Percentiles rank a stretch among this genome's conserved stretches.
Conservation (phyloP, 2,888 invertebrate genomes). For the Drosophila anomalata region DNA sequence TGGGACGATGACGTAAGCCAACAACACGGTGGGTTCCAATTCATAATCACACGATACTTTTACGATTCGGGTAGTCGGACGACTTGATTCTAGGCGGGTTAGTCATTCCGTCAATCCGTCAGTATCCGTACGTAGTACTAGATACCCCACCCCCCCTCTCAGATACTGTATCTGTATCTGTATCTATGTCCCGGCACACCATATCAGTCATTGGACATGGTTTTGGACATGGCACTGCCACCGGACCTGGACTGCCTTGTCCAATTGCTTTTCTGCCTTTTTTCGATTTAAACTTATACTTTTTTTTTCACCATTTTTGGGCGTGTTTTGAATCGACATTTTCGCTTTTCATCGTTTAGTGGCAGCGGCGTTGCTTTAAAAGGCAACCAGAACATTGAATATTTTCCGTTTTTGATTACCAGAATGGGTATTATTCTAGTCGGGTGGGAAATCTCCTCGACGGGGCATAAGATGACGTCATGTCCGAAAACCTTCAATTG, state of each 20-base stretch:
- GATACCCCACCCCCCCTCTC: background rate
- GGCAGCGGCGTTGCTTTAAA: slow-evolving; percentile 34
- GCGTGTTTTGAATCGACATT: slow-evolving; percentile 55
- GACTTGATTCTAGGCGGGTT: slow-evolving; percentile 53
- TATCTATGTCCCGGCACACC: slow-evolving; percentile 36
- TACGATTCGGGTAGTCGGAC: slow-evolving; percentile 41
- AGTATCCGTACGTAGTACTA: slow-evolving; percentile 1
- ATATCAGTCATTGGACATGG: slow-evolving; percentile 51
- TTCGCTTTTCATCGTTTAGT: slow-evolving; percentile 60
- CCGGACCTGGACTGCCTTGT: slow-evolving; percentile 65
- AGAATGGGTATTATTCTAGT: slow-evolving; percentile 50
- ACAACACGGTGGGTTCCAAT: slow-evolving; percentile 63
- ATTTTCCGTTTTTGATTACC: slow-evolving; percentile 60
- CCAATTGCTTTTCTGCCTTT: slow-evolving; percentile 62
- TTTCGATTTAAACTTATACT: slow-evolving; percentile 65
- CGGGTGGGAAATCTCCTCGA: slow-evolving; percentile 32
- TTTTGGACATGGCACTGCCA: slow-evolving; percentile 36
- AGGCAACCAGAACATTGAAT: slow-evolving; percentile 67
- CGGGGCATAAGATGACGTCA: slow-evolving; percentile 32
- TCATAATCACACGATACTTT: slow-evolving; percentile 78
- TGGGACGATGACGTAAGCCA: slow-evolving; percentile 71
- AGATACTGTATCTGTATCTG: slow-evolving; percentile 27
- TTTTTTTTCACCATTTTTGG: slow-evolving; percentile 70
- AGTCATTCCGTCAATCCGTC: slow-evolving; percentile 15
- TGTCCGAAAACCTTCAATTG: slow-evolving; percentile 26